Conservation (phyloP, 2,797 vertebrate genomes). For the Rhyacichthys aspro region DNA sequence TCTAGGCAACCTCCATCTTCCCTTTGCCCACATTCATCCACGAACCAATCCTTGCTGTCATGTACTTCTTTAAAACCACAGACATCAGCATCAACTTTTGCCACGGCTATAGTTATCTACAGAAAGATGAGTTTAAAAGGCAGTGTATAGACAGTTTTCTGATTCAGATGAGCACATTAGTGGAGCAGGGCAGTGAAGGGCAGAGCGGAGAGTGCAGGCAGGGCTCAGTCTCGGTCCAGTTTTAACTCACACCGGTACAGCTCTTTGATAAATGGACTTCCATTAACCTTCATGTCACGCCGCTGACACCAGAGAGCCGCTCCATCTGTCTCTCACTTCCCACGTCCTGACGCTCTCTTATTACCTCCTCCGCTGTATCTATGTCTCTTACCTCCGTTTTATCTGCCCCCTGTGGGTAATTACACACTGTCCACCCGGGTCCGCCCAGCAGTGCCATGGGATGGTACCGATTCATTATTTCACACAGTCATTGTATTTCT, state of each 20-base stretch:
- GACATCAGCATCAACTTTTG: too few relatives aligned
- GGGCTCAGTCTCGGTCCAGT: neutral
- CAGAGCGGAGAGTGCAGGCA: neutral
- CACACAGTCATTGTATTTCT: constrained; percentile 2
- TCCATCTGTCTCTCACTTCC: constrained; percentile 51
- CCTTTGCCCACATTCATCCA: too few relatives aligned
- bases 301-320: constrained; percentile 48
- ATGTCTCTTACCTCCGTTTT: constrained; percentile 7
- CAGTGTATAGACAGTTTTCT: neutral
- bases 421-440: neutral
- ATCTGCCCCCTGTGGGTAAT: neutral
- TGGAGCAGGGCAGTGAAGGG: neutral
- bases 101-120: too few relatives aligned
- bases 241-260: constrained; percentile 4
- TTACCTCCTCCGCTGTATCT: constrained; percentile 32
- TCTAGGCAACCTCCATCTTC: too few relatives aligned
- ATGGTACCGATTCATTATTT: constrained; percentile 1
- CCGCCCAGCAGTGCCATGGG: constrained; percentile 5
- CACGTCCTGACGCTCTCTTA: constrained; percentile 46
- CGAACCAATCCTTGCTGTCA: too few relatives aligned
- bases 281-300: constrained; percentile 65
- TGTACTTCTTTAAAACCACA: too few relatives aligned
- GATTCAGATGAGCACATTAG: constrained; percentile 5
- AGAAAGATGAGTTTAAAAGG: too few relatives aligned
- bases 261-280: constrained; percentile 66